Conservation (phyloP, 53 echinoderm and acorn worm species). For the Stichopus horrens region DNA sequence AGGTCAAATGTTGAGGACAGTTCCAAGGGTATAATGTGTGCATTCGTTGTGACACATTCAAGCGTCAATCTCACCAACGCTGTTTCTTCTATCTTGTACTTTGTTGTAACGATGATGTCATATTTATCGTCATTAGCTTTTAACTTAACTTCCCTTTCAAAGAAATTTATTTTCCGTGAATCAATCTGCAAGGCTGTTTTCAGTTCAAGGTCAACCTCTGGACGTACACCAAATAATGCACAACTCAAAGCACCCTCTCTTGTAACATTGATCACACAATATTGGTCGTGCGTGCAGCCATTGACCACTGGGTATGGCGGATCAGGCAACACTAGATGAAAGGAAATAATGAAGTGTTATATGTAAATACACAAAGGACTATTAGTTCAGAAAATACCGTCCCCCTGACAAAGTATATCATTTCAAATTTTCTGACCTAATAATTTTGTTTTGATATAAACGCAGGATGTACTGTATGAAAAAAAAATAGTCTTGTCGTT, state of each 20-base stretch:
- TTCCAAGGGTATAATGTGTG: not conserved
- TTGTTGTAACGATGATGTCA: not conserved
- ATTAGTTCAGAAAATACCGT: too few species aligned
- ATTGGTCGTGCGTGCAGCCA: not conserved
- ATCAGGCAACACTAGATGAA: not conserved
- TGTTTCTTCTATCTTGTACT: not conserved
- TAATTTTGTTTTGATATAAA: too few species aligned
- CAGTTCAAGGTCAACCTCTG: not conserved
- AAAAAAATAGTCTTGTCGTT: too few species aligned
- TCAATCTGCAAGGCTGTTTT: not conserved
- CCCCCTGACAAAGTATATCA: too few species aligned
- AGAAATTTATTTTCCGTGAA: not conserved
- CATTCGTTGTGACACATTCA: not conserved
- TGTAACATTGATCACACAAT: not conserved
- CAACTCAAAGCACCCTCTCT: not conserved
- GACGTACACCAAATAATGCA: not conserved
- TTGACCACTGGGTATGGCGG: not conserved
- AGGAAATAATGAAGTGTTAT: too few species aligned
- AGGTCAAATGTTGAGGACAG: slow-evolving; percentile 1
- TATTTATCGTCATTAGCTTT: slow-evolving; percentile 1
- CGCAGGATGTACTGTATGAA: too few species aligned
- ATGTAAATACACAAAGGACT: too few species aligned
- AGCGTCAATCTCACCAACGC: not conserved
- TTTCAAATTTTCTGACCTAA: too few species aligned
- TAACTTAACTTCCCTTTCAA: not conserved